Evolutionary conservation across 1,140 invertebrate genomes (phyloP).

Genomic region (Saccostrea glomerata): DNA sequence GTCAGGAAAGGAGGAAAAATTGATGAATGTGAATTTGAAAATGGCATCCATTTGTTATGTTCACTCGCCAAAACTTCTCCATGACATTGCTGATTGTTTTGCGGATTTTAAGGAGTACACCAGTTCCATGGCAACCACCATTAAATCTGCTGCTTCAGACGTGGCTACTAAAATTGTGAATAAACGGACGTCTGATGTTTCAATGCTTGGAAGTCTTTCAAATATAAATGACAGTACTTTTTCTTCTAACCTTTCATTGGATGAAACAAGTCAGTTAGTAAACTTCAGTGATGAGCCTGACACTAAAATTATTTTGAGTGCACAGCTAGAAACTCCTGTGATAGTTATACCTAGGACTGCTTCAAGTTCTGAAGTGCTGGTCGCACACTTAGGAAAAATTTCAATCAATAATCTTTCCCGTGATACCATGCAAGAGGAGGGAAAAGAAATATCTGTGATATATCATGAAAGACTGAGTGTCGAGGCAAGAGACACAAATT

Average conservation of each 20-base stretch:
- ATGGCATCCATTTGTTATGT: constrained; percentile 97
- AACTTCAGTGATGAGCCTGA: not conserved
- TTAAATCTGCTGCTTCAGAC: constrained; percentile 93
- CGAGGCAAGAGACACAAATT: constrained; percentile 91
- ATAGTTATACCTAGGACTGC: constrained; percentile 90
- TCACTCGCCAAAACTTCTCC: constrained; percentile 91
- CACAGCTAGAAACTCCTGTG: constrained; percentile 93
- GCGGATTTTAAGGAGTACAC: constrained; percentile 86
- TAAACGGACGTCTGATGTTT: constrained; percentile 46
- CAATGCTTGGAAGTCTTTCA: constrained; percentile 47
- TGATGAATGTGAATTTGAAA: constrained; percentile 80
- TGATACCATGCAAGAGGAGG: constrained; percentile 44
- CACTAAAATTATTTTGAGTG: constrained; percentile 79
- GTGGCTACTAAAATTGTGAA: constrained; percentile 93
- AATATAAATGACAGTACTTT: constrained; percentile 39
- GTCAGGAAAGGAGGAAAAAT: constrained; percentile 38
- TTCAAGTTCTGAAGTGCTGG: constrained; percentile 90
- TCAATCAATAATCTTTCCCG: constrained; percentile 80
- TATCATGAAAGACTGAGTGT: constrained; percentile 74
- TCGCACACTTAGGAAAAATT: constrained; percentile 96
- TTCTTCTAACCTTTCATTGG: constrained; percentile 45
- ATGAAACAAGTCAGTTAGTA: constrained; percentile 46
- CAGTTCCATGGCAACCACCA: constrained; percentile 87
- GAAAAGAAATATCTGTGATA: constrained; percentile 39
- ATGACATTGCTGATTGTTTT: constrained; percentile 90